phyloP scores from a whole-genome alignment of 2,113 vertebrate genomes.

The Gobio gobio region DNA sequence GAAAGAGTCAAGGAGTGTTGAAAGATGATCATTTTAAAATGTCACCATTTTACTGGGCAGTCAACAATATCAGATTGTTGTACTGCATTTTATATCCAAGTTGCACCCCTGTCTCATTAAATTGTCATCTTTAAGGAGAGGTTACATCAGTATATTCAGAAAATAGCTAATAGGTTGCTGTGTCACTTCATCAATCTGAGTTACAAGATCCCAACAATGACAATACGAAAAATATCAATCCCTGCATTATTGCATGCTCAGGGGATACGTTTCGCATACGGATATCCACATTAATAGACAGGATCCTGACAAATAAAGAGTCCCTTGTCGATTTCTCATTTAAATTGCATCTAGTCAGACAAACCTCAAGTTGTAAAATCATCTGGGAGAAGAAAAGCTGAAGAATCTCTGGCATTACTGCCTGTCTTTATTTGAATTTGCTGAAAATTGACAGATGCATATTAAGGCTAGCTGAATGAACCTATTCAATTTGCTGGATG shows the following conservation, averaged over 20 bases:
- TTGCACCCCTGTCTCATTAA: constrained; percentile 30
- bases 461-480: constrained; percentile 45
- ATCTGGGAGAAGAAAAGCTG: constrained; percentile 21
- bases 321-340: constrained; percentile 13
- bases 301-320: constrained; percentile 11
- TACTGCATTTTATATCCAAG: background rate
- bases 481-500: constrained; percentile 58
- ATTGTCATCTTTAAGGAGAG: background rate
- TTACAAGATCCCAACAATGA: constrained; percentile 18
- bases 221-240: constrained; percentile 34
- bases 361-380: constrained; percentile 2
- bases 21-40: constrained; percentile 27
- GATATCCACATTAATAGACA: constrained; percentile 30
- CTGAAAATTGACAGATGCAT: constrained; percentile 40
- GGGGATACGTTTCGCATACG: background rate
- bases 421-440: constrained; percentile 50
- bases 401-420: constrained; percentile 42
- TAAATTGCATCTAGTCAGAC: constrained; percentile 15
- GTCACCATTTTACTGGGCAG: background rate
- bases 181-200: constrained; percentile 33
- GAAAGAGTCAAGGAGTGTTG: background rate
- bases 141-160: constrained; percentile 6
- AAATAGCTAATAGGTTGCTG: constrained; percentile 13
- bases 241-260: constrained; percentile 1
- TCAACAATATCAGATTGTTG: background rate